These are phyloP conservation scores for Trichogramma dendrolimi DNA, from an alignment of 2,888 invertebrate genomes.

Conservation along the genomic window DNA sequence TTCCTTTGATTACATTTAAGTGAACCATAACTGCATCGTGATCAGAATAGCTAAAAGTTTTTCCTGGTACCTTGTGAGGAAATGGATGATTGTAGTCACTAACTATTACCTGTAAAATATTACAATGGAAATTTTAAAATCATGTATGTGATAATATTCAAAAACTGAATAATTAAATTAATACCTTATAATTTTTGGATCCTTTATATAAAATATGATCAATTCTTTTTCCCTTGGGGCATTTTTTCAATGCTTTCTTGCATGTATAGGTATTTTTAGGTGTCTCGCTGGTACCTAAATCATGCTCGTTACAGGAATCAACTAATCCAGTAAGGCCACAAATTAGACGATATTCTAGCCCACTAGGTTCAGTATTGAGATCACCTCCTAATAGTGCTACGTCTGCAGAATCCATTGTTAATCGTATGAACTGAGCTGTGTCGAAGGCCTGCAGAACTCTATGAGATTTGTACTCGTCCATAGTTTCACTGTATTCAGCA, in stretches of 20 bases:
- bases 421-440: slow-evolving; percentile 87
- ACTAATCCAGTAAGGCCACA: slow-evolving; percentile 57
- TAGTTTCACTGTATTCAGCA: slow-evolving; percentile 82
- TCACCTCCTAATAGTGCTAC: slow-evolving; percentile 88
- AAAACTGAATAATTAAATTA: background rate
- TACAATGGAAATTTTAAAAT: background rate
- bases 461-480: slow-evolving; percentile 89
- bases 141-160: background rate
- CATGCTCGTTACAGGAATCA: slow-evolving; percentile 52
- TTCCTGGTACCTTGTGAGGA: slow-evolving; percentile 67
- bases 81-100: slow-evolving; percentile 67
- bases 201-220: slow-evolving; percentile 81
- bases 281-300: slow-evolving; percentile 72
- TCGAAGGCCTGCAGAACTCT: slow-evolving; percentile 91
- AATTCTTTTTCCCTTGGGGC: slow-evolving; percentile 79
- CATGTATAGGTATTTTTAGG: slow-evolving; percentile 79
- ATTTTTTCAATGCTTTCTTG: slow-evolving; percentile 52
- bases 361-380: slow-evolving; percentile 85
- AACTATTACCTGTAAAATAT: slow-evolving; percentile 48
- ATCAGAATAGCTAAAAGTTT: slow-evolving; percentile 78
- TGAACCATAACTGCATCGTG: slow-evolving; percentile 78
- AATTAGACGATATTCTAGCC: slow-evolving; percentile 70
- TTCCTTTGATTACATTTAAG: slow-evolving; percentile 42
- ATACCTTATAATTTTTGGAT: slow-evolving; percentile 43
- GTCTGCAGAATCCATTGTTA: slow-evolving; percentile 76